These are phyloP conservation scores for Apodemus speciosus DNA, from an alignment of 2,113 vertebrate genomes.

Conservation along the genomic window DNA sequence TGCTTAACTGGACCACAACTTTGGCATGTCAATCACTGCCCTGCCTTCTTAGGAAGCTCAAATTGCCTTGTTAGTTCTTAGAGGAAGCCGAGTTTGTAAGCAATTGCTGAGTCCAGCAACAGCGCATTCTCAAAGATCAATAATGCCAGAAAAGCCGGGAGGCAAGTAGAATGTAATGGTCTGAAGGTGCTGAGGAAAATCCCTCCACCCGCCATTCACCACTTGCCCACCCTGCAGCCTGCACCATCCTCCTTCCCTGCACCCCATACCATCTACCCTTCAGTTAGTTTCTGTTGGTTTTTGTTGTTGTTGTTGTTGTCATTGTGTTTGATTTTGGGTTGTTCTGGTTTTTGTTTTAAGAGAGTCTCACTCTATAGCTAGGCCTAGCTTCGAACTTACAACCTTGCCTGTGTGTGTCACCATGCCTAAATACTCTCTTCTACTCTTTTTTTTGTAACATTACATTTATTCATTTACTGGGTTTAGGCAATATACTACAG, in stretches of 20 bases:
- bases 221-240: no score
- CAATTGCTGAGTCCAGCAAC: neutral
- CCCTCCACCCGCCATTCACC: no score
- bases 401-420: neutral
- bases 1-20: neutral
- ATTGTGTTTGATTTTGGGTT: neutral
- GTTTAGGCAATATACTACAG: no score
- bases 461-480: neutral
- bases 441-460: neutral
- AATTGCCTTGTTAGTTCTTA: conserved; percentile 60
- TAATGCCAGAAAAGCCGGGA: conserved; percentile 28
- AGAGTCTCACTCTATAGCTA: neutral
- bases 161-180: neutral
- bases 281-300: neutral
- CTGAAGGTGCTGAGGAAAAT: neutral
- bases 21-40: conserved; percentile 66
- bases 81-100: conserved; percentile 44
- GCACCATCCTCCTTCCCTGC: neutral
- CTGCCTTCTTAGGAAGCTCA: conserved; percentile 56
- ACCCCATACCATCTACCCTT: no score
- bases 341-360: neutral
- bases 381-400: neutral
- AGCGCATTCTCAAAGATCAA: neutral
- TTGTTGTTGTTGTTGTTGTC: neutral
- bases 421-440: neutral